phyloP scores from a whole-genome alignment of 2,888 invertebrate species.

The Ptilodon capucinus region DNA sequence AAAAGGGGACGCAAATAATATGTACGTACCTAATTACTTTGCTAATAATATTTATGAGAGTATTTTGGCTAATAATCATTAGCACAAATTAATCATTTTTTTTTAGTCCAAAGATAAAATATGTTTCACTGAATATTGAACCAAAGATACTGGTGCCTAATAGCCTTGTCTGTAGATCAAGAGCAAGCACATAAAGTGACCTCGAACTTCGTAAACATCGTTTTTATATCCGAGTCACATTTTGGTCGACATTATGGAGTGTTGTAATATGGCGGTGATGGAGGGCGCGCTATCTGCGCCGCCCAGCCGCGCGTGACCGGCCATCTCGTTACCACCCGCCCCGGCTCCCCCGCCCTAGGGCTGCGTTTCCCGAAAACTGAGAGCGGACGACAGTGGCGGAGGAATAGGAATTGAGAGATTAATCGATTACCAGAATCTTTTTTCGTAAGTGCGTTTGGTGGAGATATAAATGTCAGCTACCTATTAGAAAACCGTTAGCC shows the following conservation, averaged over 20 bases:
- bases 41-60: too few species aligned
- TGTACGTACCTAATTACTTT: not conserved
- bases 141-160: not conserved
- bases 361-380: conserved; percentile 4
- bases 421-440: too few species aligned
- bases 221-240: conserved; percentile 20
- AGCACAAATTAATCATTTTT: too few species aligned
- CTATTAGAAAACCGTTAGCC: too few species aligned
- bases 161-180: not conserved
- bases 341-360: conserved; percentile 16
- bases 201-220: conserved; percentile 4
- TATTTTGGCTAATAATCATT: too few species aligned
- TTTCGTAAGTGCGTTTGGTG: too few species aligned
- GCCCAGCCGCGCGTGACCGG: conserved; percentile 68
- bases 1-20: too few species aligned
- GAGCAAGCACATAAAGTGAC: not conserved
- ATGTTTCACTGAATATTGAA: not conserved
- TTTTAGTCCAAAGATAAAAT: not conserved
- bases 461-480: too few species aligned
- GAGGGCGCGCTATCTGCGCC: conserved; percentile 52
- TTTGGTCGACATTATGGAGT: conserved; percentile 39
- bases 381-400: conserved; percentile 3
- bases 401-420: too few species aligned
- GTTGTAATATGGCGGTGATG: conserved; percentile 34
- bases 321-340: conserved; percentile 63